These are phyloP conservation scores for Laodelphax striatellus DNA, from an alignment of 1,140 invertebrate genomes.

Conservation along the genomic window DNA sequence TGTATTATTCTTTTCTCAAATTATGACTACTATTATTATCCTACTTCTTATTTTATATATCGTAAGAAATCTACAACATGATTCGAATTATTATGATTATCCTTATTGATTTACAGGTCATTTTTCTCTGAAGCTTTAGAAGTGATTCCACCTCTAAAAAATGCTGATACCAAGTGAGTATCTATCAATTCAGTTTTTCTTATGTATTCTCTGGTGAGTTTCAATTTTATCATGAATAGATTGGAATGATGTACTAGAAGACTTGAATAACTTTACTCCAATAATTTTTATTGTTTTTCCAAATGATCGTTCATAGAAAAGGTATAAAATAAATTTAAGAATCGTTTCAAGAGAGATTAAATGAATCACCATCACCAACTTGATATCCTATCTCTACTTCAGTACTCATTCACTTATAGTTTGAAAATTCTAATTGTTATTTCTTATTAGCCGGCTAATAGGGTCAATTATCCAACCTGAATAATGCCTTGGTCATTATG, in stretches of 20 bases:
- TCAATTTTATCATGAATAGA: not conserved
- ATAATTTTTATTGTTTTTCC: not conserved
- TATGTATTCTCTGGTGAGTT: not conserved
- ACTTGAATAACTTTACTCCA: not conserved
- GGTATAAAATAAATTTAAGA: no score
- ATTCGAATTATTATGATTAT: constrained; percentile 5
- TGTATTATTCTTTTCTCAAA: no score
- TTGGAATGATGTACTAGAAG: not conserved
- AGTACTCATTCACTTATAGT: no score
- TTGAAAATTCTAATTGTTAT: no score
- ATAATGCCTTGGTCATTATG: no score
- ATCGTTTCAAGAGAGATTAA: no score
- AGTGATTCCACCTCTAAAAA: constrained; percentile 39
- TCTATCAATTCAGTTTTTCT: constrained; percentile 10
- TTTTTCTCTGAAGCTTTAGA: constrained; percentile 49
- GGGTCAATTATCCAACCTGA: no score
- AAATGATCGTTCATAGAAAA: not conserved
- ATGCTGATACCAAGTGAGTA: constrained; percentile 34
- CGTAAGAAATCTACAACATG: constrained; percentile 3
- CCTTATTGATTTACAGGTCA: constrained; percentile 30
- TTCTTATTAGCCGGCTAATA: no score
- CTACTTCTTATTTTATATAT: no score
- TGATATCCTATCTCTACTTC: no score
- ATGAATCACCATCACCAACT: no score
- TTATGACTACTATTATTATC: no score